phyloP scores from a whole-genome alignment of 2,113 vertebrate genomes.

The Sus scrofa region T2T-Sscrofa CM000817.6:31722001-31722500 shows the following conservation, averaged over 20 bases:
- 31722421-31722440: constrained; percentile 71
- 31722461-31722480: constrained; percentile 79
- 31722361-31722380: not conserved
- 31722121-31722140: not conserved
- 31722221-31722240: not conserved
- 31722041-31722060: not conserved
- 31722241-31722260: rapidly evolving
- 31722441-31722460: constrained; percentile 81
- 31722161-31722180: no score
- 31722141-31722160: rapidly evolving
- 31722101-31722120: not conserved
- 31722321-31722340: not conserved
- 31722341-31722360: not conserved
- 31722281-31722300: not conserved
- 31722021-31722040: not conserved
- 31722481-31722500: constrained; percentile 40
- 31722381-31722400: not conserved
- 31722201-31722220: rapidly evolving
- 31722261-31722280: not conserved
- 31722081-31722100: not conserved
- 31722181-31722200: not conserved
- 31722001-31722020: not conserved
- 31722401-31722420: not conserved
- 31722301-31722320: not conserved
- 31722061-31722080: not conserved